phyloP scores from a whole-genome alignment of 2,113 vertebrate species.

The Podiceps cristatus region DNA sequence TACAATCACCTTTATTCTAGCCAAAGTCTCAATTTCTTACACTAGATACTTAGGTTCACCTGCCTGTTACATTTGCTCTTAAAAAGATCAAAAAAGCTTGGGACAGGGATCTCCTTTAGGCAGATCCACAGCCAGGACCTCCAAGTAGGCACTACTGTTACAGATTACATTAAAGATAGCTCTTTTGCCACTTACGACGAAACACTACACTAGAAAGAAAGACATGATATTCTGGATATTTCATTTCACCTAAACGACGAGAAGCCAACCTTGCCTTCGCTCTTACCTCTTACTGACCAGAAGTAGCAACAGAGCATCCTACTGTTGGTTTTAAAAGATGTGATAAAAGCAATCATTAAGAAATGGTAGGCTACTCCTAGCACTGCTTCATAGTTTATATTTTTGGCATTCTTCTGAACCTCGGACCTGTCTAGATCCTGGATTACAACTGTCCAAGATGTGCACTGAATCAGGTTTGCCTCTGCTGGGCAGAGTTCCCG shows the following conservation, averaged over 20 bases:
- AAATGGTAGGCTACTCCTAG: not conserved
- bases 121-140: not conserved
- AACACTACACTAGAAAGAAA: not conserved
- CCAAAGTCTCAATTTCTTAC: not conserved
- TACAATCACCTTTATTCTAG: not conserved
- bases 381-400: not conserved
- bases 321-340: not conserved
- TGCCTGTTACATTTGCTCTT: not conserved
- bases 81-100: not conserved
- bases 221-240: constrained; percentile 13
- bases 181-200: not conserved
- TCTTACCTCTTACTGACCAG: not conserved
- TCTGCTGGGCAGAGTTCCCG: not conserved
- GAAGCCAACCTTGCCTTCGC: not conserved
- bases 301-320: not conserved
- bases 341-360: not conserved
- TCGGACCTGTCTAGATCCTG: not conserved
- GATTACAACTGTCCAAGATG: not conserved
- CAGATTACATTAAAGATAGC: not conserved
- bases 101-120: not conserved
- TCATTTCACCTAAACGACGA: not conserved
- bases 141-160: not conserved
- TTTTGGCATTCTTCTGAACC: not conserved
- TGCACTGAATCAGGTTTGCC: not conserved
- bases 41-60: not conserved